Evolutionary conservation across 2,888 invertebrate species (phyloP), one percentile per base, ranked within the genome.

Genomic region (Drosophila kuntzei): DNA sequence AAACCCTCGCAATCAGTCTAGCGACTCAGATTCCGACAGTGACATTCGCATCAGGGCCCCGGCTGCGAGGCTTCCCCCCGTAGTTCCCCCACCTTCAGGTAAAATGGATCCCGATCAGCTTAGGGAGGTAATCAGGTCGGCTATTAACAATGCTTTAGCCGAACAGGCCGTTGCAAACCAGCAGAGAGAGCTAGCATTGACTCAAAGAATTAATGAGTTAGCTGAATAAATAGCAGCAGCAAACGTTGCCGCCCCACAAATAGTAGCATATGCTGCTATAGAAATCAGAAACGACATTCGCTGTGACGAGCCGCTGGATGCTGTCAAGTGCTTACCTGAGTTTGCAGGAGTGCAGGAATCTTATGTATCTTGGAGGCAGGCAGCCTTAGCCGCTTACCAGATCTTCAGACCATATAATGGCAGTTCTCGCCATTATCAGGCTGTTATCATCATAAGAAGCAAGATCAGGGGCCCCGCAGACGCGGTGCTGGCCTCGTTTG

Each of bases 401-500:
- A n/a, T n/a, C n/a, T n/a, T n/a, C n/a, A n/a, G n/a, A n/a, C n/a
- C n/a, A n/a, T n/a, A n/a, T n/a, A n/a, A n/a, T 29, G 18, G 32
- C 12, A 32, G 47, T 32, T 47, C 32, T n/a, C 18, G 18, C 7
- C 18, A 32, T 32, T 47, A 47, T 18, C 47, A 49, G 47, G 47
- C 47, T 1, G 47, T 49, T 18, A 34, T 20, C 8, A 49, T 49
- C n/a, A 49, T 49, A 32, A 34, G 34, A n/a, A 20, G 34, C n/a
- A 49, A 22, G 20, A 34, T 32, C n/a, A 20, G 20, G 32, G 49
- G 20, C 20, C n/a, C 49, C n/a, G 49, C 34, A 8, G 49, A 49
- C n/a, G 32, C 49, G 12, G 49, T 49, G 32, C 34, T 49, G n/a
- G 32, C 49, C 20, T 49, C 34, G n/a, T 49, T 34, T 20, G 49